Evolutionary conservation across 2,888 invertebrate genomes (phyloP).

Genomic region (Laothoe populi): DNA sequence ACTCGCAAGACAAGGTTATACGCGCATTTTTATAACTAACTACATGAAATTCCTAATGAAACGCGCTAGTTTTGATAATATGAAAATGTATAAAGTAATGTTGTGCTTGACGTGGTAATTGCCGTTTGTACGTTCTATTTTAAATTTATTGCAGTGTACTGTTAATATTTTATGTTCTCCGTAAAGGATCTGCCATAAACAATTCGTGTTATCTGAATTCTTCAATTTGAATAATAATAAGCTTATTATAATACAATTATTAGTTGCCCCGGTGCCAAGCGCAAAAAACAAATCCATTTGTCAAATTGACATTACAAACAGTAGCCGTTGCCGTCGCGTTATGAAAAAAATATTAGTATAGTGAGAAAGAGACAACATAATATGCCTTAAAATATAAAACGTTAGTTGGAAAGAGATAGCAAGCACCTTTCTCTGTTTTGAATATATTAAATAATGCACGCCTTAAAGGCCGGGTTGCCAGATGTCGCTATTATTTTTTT

Average conservation of each 20-base stretch:
- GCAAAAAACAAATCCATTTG: slow-evolving; percentile 17
- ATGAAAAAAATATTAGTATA: neutral
- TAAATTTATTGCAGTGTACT: too few species aligned
- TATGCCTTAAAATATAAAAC: neutral
- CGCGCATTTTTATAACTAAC: too few species aligned
- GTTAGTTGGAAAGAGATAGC: neutral
- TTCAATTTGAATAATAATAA: neutral
- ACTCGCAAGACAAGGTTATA: too few species aligned
- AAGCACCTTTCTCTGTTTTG: slow-evolving; percentile 18
- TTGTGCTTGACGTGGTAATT: too few species aligned
- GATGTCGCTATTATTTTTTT: neutral
- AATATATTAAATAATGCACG: slow-evolving; percentile 20
- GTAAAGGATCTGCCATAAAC: neutral
- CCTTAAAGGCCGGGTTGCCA: slow-evolving; percentile 12
- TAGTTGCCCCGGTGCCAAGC: neutral
- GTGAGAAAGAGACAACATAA: slow-evolving; percentile 3
- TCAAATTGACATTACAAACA: slow-evolving; percentile 18
- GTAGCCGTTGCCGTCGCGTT: neutral
- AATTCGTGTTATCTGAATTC: too few species aligned
- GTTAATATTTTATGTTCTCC: too few species aligned
- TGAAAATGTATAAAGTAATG: too few species aligned
- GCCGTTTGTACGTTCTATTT: too few species aligned
- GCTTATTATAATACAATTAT: slow-evolving; percentile 1
- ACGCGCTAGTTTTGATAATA: too few species aligned
- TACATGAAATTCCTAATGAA: too few species aligned